A percentile compares a stretch with the other conserved stretches of the same genome.
Conservation (phyloP, 2,888 invertebrate species). For the Notocelia uddmanniana region DNA sequence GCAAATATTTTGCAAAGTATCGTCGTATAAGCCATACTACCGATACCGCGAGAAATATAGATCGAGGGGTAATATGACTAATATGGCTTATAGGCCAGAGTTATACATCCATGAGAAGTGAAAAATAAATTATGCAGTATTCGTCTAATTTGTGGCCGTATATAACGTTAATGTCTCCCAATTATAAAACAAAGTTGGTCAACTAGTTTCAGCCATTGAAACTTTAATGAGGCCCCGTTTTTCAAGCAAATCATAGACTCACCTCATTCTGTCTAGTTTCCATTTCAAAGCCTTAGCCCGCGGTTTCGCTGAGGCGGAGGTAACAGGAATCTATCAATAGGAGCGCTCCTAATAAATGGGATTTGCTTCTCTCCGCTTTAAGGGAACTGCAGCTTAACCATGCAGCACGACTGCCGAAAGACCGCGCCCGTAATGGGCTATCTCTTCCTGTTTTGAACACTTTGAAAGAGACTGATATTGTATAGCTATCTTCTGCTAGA, state of each 20-base stretch:
- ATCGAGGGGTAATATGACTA: no score
- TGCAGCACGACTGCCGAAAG: not conserved
- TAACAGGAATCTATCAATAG: not conserved
- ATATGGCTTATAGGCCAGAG: no score
- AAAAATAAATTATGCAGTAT: no score
- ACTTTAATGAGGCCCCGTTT: conserved; percentile 33
- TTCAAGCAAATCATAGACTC: conserved; percentile 14
- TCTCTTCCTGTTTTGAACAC: no score
- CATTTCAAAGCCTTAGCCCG: not conserved
- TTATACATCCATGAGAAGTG: no score
- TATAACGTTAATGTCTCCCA: conserved; percentile 9
- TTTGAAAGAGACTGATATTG: no score
- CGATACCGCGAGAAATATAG: no score
- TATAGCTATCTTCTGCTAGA: no score
- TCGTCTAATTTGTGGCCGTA: not conserved
- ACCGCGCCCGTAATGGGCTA: no score
- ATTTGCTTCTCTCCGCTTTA: not conserved
- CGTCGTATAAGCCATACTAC: no score
- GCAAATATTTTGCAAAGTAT: no score
- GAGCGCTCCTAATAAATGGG: not conserved
- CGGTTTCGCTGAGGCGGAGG: not conserved
- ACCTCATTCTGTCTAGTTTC: conserved; percentile 18
- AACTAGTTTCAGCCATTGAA: conserved; percentile 32
- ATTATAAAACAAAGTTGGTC: conserved; percentile 1
- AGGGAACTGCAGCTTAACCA: not conserved